Conservation (phyloP, 2,888 invertebrate species). For the Drosophila mulleri region DNA sequence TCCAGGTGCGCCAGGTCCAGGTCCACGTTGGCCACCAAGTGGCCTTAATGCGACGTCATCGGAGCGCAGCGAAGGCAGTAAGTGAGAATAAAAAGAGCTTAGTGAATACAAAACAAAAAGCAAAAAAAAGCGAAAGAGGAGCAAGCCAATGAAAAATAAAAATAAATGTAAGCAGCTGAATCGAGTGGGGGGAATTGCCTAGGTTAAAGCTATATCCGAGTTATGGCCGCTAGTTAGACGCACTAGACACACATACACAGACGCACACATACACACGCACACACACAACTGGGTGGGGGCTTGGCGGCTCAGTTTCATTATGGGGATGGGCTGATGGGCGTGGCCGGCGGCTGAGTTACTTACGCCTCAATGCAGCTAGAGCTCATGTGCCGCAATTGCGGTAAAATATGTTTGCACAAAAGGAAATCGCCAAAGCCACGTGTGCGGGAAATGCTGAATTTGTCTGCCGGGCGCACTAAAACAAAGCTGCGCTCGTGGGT, state of each 20-base stretch:
- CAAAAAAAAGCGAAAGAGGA: slow-evolving; percentile 3
- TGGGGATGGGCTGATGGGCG: slow-evolving; percentile 23
- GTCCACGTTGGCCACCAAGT: slow-evolving; percentile 39
- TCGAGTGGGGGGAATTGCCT: slow-evolving; percentile 4
- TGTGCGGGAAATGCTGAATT: slow-evolving; percentile 77
- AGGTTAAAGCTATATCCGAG: slow-evolving; percentile 23
- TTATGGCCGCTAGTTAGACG: slow-evolving; percentile 59
- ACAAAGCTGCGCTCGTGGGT: slow-evolving; percentile 53
- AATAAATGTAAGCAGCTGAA: slow-evolving; percentile 10
- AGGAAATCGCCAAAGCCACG: slow-evolving; percentile 80
- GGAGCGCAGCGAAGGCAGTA: slow-evolving; percentile 47
- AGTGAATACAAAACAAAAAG: slow-evolving; percentile 27
- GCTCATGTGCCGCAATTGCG: slow-evolving; percentile 75
- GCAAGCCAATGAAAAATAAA: slow-evolving; percentile 37
- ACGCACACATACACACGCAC: slow-evolving; percentile 19
- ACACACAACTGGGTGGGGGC: not conserved
- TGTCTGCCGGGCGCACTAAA: slow-evolving; percentile 69
- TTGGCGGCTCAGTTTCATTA: slow-evolving; percentile 44
- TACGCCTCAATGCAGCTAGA: slow-evolving; percentile 70
- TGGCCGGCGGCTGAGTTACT: slow-evolving; percentile 59
- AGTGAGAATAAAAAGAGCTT: slow-evolving; percentile 71
- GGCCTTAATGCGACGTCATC: slow-evolving; percentile 64
- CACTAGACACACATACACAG: slow-evolving; percentile 11
- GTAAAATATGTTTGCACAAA: slow-evolving; percentile 80
- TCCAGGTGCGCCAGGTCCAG: slow-evolving; percentile 37